phyloP scores from a whole-genome alignment of 92 coral and sea anemone genomes.

The Porites divaricata region DNA sequence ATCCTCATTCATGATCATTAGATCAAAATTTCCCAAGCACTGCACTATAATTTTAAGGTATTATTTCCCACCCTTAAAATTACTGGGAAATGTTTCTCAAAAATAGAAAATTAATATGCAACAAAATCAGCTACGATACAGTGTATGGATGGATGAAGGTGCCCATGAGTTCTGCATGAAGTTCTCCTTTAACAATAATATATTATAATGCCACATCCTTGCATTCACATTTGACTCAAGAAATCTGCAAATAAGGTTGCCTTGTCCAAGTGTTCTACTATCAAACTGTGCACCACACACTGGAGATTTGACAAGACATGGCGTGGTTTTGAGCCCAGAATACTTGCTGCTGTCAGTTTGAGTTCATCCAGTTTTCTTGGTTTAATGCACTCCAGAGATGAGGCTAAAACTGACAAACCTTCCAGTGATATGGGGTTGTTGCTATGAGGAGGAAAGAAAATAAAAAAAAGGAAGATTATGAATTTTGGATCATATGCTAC shows the following conservation, averaged over 20 bases:
- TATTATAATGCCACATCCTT: no score
- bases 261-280: conserved; percentile 22
- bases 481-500: no score
- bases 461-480: not conserved
- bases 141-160: no score
- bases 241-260: conserved; percentile 49
- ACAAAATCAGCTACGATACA: no score
- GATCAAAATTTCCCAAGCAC: not conserved
- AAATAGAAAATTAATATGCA: no score
- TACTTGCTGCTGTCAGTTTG: conserved; percentile 11
- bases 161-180: no score
- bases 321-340: not conserved
- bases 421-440: conserved; percentile 5
- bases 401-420: conserved; percentile 12
- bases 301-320: conserved; percentile 12
- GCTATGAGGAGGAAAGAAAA: not conserved
- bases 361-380: conserved; percentile 38
- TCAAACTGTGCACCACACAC: conserved; percentile 9
- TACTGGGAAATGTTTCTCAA: no score
- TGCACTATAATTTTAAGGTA: not conserved
- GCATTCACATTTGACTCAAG: conserved; percentile 37
- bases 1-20: not conserved
- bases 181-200: no score
- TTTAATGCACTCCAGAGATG: not conserved
- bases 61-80: no score